A percentile compares a stretch with the other conserved stretches of the same genome.
These are phyloP conservation scores for Augochlorella aurata DNA, from an alignment of 2,888 invertebrate species.

Conservation along the genomic window DNA sequence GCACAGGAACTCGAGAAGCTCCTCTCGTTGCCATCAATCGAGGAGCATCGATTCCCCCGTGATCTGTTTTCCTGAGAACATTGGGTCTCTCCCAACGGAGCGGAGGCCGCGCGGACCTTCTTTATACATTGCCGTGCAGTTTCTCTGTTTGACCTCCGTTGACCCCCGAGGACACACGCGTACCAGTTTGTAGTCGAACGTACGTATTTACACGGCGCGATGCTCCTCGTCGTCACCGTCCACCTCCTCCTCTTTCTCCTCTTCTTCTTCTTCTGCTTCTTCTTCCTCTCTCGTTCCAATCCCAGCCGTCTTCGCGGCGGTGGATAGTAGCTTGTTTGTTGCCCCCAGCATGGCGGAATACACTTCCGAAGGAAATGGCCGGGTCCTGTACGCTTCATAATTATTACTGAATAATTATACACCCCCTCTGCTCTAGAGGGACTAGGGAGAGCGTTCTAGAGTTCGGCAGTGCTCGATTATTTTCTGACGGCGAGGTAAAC, in stretches of 20 bases:
- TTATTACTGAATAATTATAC: no score
- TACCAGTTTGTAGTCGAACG: conserved; percentile 54
- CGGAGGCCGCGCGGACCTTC: conserved; percentile 62
- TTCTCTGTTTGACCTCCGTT: conserved; percentile 72
- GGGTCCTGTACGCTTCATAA: conserved; percentile 71
- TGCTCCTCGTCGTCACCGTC: conserved; percentile 30
- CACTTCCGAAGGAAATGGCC: conserved; percentile 54
- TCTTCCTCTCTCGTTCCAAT: conserved; percentile 18
- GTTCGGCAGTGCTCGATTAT: no score
- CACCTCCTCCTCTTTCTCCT: neutral
- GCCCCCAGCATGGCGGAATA: conserved; percentile 37
- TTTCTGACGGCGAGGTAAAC: neutral
- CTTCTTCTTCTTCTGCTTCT: neutral
- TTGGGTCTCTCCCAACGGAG: conserved; percentile 57
- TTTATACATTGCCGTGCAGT: conserved; percentile 65
- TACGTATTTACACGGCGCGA: conserved; percentile 65
- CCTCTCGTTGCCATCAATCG: conserved; percentile 54
- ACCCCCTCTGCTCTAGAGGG: no score
- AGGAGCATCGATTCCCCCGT: conserved; percentile 63
- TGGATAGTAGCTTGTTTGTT: conserved; percentile 32
- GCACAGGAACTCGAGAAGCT: conserved; percentile 26
- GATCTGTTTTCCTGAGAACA: conserved; percentile 70
- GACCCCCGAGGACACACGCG: conserved; percentile 67
- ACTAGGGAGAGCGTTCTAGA: no score
- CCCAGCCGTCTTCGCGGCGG: conserved; percentile 11